A percentile compares a stretch with the other conserved stretches of the same genome.
phyloP scores from a whole-genome alignment of 2,113 vertebrate genomes.

The Menura novaehollandiae region DNA sequence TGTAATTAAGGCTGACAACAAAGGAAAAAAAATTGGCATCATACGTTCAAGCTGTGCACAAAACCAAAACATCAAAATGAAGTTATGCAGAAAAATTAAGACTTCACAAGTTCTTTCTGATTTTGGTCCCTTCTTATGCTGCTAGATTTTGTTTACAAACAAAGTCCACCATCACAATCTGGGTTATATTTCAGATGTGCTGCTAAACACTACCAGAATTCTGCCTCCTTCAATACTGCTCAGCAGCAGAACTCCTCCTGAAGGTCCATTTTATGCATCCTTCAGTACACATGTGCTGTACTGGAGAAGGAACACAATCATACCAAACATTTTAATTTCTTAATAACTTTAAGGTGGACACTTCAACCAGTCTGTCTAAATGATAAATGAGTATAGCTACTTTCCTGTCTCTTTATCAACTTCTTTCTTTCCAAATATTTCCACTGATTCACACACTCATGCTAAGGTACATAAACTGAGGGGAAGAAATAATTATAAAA shows the following conservation, averaged over 20 bases:
- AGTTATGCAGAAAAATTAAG: not conserved
- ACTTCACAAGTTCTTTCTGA: not conserved
- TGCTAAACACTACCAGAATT: not conserved
- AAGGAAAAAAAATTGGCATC: not conserved
- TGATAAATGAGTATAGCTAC: not conserved
- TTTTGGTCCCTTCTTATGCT: not conserved
- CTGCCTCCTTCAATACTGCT: not conserved
- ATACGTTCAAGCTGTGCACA: not conserved
- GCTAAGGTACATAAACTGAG: not conserved
- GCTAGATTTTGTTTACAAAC: not conserved
- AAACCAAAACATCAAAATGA: not conserved
- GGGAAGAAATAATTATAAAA: not conserved
- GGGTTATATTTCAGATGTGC: not conserved
- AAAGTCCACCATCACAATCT: not conserved
- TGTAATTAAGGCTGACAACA: not conserved
- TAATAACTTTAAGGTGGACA: not conserved
- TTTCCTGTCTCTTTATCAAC: not conserved
- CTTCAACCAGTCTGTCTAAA: not conserved
- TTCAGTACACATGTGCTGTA: not conserved
- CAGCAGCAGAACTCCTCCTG: not conserved
- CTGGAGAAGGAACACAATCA: not conserved
- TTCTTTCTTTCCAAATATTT: not conserved
- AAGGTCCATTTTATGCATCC: not conserved
- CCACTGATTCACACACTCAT: not conserved
- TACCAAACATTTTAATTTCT: not conserved